Evolutionary conservation across 1,140 invertebrate species (phyloP), one percentile per base, ranked within the genome.

Genomic region (Caligus rogercresseyi): DNA sequence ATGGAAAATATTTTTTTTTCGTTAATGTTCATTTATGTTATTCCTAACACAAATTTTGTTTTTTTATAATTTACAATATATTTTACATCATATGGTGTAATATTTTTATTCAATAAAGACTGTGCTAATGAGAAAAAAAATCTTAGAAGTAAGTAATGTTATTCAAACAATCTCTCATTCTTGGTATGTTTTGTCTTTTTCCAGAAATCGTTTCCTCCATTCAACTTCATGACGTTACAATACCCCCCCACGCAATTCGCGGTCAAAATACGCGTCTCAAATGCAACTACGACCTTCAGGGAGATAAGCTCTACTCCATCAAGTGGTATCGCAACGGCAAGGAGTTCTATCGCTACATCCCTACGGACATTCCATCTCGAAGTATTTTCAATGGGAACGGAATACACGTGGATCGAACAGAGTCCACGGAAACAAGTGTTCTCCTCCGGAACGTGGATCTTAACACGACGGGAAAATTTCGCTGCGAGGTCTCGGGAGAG

Each of bases 401-500:
- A 18, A 60, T 60, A 14, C 21, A 60, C 26, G 26, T 60, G 20
- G 57, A 60, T 43, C 19, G 24, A 56, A 18, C 19, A n/a, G 24
- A 56, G 25, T 60, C 57, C 15, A 24, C 63, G 59, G 21, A 61
- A 24, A 55, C 14, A 25, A 43, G 31, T 26, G 19, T 63, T 24
- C 18, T 66, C 63, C 71, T 87, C 20, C 74, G 76, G 58, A 74
- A 76, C 25, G 77, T 86, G 4, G 80, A 76, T 26, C 74, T 84
- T 54, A 78, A 80, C 69, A 80, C 81, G 1, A 82, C 78, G 18
- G 85, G 84, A 1, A 67, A 78, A 18, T 87, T 83, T 73, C 77
- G 78, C 67, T 87, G 85, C 70, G 84, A 87, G 73, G 81, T 87
- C 64, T 85, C 81, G 61, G 83, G 81, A 0, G 85, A 87, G 72